phyloP scores from a whole-genome alignment of 2,888 invertebrate genomes.

The Polymixis flavicincta region DNA sequence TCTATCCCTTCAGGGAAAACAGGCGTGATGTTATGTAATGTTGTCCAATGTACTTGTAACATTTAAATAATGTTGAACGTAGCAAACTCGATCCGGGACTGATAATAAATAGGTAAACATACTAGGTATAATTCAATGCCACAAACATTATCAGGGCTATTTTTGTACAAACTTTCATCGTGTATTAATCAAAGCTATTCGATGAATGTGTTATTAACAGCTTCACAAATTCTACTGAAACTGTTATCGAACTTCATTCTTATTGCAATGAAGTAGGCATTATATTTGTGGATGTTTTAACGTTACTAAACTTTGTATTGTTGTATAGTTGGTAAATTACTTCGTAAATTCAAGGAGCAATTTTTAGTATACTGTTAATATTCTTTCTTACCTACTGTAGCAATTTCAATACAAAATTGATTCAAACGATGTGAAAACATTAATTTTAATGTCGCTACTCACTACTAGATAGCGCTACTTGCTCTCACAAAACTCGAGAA shows the following conservation, averaged over 20 bases:
- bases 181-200: not conserved
- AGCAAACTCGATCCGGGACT: not conserved
- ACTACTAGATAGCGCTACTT: conserved; percentile 80
- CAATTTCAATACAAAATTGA: not conserved
- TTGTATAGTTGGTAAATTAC: not conserved
- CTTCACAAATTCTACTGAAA: not conserved
- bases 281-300: not conserved
- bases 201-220: not conserved
- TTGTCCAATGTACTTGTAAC: not conserved
- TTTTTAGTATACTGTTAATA: not conserved
- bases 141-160: not conserved
- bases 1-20: not conserved
- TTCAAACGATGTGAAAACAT: not conserved
- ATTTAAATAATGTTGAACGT: no score
- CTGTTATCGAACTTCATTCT: not conserved
- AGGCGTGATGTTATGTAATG: not conserved
- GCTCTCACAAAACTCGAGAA: conserved; percentile 66
- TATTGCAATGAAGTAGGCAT: not conserved
- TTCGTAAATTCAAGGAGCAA: not conserved
- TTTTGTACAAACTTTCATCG: not conserved
- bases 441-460: conserved; percentile 70
- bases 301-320: not conserved
- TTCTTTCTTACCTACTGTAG: not conserved
- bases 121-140: not conserved
- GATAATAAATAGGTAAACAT: not conserved